phyloP scores from a whole-genome alignment of 2,113 vertebrate species.

The Heloderma charlesbogerti region DNA sequence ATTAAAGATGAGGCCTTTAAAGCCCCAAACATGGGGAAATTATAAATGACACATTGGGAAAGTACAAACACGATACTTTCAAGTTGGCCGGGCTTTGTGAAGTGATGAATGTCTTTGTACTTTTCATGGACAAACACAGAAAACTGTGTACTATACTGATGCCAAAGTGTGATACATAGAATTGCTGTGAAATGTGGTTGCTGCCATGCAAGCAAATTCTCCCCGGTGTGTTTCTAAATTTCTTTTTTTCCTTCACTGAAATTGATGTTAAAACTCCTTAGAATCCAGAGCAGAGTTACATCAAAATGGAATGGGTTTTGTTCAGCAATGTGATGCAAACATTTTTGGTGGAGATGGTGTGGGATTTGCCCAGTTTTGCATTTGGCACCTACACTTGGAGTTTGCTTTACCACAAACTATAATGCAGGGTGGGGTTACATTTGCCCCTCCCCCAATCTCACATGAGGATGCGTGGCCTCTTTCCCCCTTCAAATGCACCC shows the following conservation, averaged over 20 bases:
- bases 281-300: no score
- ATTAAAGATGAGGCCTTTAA: slow-evolving; percentile 62
- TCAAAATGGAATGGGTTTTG: no score
- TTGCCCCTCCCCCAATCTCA: background rate
- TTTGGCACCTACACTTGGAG: no score
- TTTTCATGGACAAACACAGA: slow-evolving; percentile 31
- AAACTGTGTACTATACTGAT: slow-evolving; percentile 21
- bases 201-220: background rate
- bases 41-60: slow-evolving; percentile 52
- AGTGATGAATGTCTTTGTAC: slow-evolving; percentile 37
- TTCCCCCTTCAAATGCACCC: background rate
- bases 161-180: slow-evolving; percentile 12
- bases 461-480: background rate
- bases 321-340: background rate
- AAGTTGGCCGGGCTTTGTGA: slow-evolving; percentile 22
- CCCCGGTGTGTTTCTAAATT: background rate
- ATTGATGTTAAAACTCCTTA: background rate
- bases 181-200: slow-evolving; percentile 31
- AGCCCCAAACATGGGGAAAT: slow-evolving; percentile 55
- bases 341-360: background rate
- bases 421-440: background rate
- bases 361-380: background rate
- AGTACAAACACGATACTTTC: slow-evolving; percentile 36
- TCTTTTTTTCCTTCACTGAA: background rate
- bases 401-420: background rate